Percentiles rank a stretch among this genome's conserved stretches.
Conservation (phyloP, 2,113 vertebrate genomes). For the Cynocephalus volans region DNA sequence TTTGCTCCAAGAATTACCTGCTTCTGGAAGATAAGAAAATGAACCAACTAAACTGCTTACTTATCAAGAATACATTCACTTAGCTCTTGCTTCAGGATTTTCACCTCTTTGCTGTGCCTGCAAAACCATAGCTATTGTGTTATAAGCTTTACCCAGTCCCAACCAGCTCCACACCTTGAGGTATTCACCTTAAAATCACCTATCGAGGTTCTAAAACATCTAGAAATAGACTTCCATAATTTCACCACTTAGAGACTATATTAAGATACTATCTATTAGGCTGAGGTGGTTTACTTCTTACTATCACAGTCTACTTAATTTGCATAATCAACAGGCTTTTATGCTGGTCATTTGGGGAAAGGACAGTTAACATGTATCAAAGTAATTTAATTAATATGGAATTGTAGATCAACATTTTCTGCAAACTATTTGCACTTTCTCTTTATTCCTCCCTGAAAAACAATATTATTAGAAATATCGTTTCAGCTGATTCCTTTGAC, state of each 20-base stretch:
- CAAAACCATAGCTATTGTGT: neutral
- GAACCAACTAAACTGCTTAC: neutral
- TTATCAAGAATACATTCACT: neutral
- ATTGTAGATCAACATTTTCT: neutral
- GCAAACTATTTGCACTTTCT: neutral
- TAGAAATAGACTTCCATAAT: neutral
- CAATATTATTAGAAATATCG: neutral
- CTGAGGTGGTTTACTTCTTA: neutral
- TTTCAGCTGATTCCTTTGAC: neutral
- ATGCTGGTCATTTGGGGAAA: neutral
- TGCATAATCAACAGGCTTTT: neutral
- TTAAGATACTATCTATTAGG: neutral
- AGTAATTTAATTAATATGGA: neutral
- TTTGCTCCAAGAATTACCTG: neutral
- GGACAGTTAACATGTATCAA: neutral
- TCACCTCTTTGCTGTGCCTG: neutral
- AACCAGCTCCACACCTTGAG: neutral
- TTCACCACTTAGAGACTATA: neutral
- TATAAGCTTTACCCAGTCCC: neutral
- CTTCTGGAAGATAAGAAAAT: neutral
- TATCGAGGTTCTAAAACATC: neutral
- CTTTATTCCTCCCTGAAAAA: slow-evolving; percentile 19
- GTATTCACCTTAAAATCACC: neutral
- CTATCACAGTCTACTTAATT: neutral
- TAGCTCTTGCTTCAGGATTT: neutral